Percentiles rank a stretch among this genome's conserved stretches.
phyloP scores from a whole-genome alignment of 2,113 vertebrate genomes.

The Phasianus colchicus region DNA sequence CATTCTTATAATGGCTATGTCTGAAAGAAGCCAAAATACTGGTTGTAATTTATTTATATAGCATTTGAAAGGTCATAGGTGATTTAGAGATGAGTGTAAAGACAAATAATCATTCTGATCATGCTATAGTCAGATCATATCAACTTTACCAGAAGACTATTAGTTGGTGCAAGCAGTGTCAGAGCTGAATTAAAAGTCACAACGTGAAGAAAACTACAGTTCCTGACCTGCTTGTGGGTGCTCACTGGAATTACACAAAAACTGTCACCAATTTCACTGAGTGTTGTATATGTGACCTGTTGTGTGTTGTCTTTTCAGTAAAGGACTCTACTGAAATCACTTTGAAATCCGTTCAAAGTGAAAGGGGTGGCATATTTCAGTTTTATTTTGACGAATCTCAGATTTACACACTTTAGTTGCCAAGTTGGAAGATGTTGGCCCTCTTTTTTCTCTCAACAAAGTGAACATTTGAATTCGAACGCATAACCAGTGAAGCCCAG shows the following conservation, averaged over 20 bases:
- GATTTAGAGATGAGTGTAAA: conserved; percentile 40
- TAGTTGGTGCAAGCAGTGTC: not conserved
- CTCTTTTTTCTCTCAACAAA: not conserved
- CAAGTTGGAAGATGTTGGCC: not conserved
- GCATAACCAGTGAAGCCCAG: not conserved
- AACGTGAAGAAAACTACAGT: not conserved
- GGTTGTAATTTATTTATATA: conserved; percentile 58
- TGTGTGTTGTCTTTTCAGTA: not conserved
- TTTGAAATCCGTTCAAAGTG: not conserved
- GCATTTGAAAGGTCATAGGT: conserved; percentile 46
- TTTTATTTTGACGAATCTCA: not conserved
- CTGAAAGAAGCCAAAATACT: conserved; percentile 37
- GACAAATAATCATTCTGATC: conserved; percentile 34
- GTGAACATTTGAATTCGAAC: conserved; percentile 24
- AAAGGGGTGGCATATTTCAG: not conserved
- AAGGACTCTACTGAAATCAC: not conserved
- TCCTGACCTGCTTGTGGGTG: not conserved
- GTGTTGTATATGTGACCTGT: not conserved
- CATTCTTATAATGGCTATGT: conserved; percentile 45
- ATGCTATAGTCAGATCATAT: not conserved
- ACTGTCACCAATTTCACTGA: not conserved
- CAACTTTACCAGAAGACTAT: not conserved
- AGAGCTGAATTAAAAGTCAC: not conserved
- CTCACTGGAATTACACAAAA: not conserved
- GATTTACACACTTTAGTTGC: not conserved